Evolutionary conservation across 2,888 invertebrate species (phyloP), one percentile per base, ranked within the genome.

Genomic region (Diarsia mendica): DNA sequence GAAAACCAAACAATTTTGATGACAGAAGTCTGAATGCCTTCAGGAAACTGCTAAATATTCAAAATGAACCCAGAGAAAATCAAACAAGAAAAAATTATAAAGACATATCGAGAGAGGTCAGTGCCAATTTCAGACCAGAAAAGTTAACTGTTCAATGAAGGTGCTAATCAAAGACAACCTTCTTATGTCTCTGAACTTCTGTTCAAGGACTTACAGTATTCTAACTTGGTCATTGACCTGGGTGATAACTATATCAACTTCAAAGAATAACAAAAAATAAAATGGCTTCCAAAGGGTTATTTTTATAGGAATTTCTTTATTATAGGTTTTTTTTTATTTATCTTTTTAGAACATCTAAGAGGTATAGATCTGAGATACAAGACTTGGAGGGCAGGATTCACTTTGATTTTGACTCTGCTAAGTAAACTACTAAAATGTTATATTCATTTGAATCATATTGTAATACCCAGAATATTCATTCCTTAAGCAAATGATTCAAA

Each of bases 221-320:
- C 20, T 6, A n/a, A 51, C 18, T 76, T 53, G 75, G 68, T 44
- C 48, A 58, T 53, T 51, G 44, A 72, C 28, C 60, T 46, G 23
- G 28, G 10, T 66, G 51, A 20, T 71, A 48, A 33, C 8, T 63
- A 18, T n/a, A 11, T n/a, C 51, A 33, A 60, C 15, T 28, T 28
- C 20, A n/a, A 28, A 20, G 13, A 51, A 28, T 48, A 15, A 28
- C 15, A 58, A 33, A 58, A 58, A 58, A 28, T 15, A 28, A 28
- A 8, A 51, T 51, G 9, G 20, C 15, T 8, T 9, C 9, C 9
- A 51, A 20, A 51, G 20, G 20, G 53, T n/a, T 53, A 9, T n/a
- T 51, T 53, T 53, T 39, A 39, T 3, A 39, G 39, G 39, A 39
- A 39, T 51, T n/a, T 51, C n/a, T 8, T 8, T 28, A 28, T n/a